phyloP scores from a whole-genome alignment of 2,113 vertebrate species.

The Anthoscopus minutus region DNA sequence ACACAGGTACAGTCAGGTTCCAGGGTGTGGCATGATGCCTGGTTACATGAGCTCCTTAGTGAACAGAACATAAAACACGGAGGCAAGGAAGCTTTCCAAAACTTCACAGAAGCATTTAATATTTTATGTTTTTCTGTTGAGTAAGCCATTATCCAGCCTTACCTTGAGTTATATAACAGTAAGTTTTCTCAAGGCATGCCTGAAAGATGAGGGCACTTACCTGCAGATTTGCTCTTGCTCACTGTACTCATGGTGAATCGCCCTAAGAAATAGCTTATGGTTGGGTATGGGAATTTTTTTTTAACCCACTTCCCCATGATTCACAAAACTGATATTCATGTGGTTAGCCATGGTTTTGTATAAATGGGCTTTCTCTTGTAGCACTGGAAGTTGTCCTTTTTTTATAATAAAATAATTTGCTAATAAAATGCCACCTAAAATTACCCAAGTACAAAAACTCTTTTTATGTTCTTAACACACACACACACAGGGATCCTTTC shows the following conservation, averaged over 20 bases:
- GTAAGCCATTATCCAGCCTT: neutral
- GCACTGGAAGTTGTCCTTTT: neutral
- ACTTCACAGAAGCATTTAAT: neutral
- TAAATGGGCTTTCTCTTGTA: neutral
- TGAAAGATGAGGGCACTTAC: neutral
- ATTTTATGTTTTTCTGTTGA: neutral
- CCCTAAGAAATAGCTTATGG: neutral
- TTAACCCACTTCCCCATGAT: accelerated
- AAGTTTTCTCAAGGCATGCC: neutral
- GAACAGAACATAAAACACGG: neutral
- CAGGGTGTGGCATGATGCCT: neutral
- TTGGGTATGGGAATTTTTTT: neutral
- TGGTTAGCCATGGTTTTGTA: neutral
- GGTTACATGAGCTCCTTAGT: neutral
- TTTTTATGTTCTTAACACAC: neutral
- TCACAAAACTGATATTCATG: neutral
- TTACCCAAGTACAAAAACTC: neutral
- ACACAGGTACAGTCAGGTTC: neutral
- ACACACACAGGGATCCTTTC: neutral
- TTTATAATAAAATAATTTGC: neutral
- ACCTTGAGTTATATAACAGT: neutral
- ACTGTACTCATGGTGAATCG: neutral
- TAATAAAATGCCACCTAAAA: neutral
- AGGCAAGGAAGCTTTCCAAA: neutral
- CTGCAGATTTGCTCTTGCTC: neutral